Conservation (phyloP, 2,888 invertebrate species). For the Clusia tigrina region DNA sequence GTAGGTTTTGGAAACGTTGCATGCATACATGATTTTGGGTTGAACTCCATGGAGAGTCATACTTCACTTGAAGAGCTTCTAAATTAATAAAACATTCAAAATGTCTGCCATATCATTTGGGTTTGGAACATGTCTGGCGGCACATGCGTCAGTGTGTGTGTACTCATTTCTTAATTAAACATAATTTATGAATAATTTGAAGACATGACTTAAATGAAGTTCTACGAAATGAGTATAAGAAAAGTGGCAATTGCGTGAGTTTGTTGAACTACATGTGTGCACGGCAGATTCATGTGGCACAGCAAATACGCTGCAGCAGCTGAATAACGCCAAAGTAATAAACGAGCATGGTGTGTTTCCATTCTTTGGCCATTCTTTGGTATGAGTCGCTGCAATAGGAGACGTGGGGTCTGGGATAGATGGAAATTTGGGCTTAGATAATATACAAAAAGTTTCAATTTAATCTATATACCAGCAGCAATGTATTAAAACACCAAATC, state of each 20-base stretch:
- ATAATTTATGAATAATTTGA: too few relatives aligned
- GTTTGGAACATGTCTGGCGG: neutral
- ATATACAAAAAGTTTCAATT: too few relatives aligned
- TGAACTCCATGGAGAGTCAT: slow-evolving; percentile 4
- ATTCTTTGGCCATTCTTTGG: too few relatives aligned
- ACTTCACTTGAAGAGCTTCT: slow-evolving; percentile 26
- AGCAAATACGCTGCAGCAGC: too few relatives aligned
- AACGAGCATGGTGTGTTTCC: too few relatives aligned
- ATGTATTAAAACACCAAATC: too few relatives aligned
- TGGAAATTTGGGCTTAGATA: too few relatives aligned
- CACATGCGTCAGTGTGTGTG: neutral
- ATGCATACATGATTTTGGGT: slow-evolving; percentile 47
- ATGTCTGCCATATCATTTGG: slow-evolving; percentile 11
- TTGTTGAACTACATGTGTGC: slow-evolving; percentile 19
- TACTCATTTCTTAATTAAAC: slow-evolving; percentile 15
- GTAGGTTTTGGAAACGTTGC: slow-evolving; percentile 47
- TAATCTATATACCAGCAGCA: too few relatives aligned
- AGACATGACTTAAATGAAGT: neutral
- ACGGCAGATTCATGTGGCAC: too few relatives aligned
- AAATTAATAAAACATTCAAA: slow-evolving; percentile 27
- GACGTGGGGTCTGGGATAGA: too few relatives aligned
- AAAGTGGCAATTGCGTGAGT: neutral
- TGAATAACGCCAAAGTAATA: too few relatives aligned
- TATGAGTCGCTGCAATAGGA: too few relatives aligned
- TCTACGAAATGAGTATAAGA: neutral